Base-by-base conservation (phyloP, 2,113 vertebrate species). In the Atractosteus spatula region DNA sequence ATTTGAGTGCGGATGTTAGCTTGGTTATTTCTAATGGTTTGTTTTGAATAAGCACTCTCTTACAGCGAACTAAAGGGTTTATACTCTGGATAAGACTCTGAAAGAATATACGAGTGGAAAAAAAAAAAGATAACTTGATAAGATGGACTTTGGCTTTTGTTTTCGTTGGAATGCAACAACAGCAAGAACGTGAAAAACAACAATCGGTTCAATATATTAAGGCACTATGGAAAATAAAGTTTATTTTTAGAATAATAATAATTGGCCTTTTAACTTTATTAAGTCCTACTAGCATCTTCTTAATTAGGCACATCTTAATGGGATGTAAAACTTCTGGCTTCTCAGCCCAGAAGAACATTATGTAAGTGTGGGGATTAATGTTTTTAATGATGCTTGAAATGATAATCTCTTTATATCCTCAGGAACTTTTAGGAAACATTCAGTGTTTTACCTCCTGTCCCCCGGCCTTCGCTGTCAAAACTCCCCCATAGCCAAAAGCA, bases 31-130 rank as follows among this genome's bases (percentile, higher is more conserved):
- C 42, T 29, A 72, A 55, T 42, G 47, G 45, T 65, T 72, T 64
- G 62, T 66, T 72, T 55, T 54, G 51, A 72, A 66, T 64, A 65
- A 72, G 62, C 29, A 70, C 47, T 3, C 57, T 41, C 44, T 71
- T 16, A 64, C 59, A 63, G 11, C 57, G 64, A 64, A 29, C 45
- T 12, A 64, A 41, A 54, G 70, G 16, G 43, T 12, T n/a, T n/a
- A 51, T 54, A 29, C 3, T 64, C 6, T 62, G 59, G 7, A 14
- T 62, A 54, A 55, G 41, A 29, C 29, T 29, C 29, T 59, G 14
- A 14, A 14, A 59, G 57, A n/a, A 5, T 7, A 29, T 29, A 2
- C n/a, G 14, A 11, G 14, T 51, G 47, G 47, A 51, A 51, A 51
- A 10, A 51, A 51, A 51, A 51, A 7, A 51, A 5, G 10, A 5